Conservation (phyloP, 2,888 invertebrate species). For the Physocephala rufipes region DNA sequence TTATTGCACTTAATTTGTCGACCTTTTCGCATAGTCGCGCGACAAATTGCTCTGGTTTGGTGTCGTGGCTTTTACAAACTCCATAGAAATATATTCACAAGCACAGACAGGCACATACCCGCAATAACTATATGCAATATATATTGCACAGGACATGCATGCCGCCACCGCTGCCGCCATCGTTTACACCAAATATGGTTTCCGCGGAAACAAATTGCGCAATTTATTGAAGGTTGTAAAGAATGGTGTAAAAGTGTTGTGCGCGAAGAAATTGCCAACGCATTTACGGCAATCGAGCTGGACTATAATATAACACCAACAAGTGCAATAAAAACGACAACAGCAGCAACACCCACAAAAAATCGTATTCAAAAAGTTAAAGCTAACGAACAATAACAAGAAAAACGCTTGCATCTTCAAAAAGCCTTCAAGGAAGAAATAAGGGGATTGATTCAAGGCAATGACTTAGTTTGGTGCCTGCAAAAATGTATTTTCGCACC, state of each 20-base stretch:
- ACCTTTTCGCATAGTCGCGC: slow-evolving; percentile 34
- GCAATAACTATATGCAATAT: neutral
- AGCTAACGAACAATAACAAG: neutral
- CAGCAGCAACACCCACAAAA: neutral
- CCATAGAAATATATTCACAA: neutral
- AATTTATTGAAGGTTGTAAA: slow-evolving; percentile 61
- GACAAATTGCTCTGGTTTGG: slow-evolving; percentile 40
- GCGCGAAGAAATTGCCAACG: slow-evolving; percentile 46
- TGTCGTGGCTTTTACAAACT: slow-evolving; percentile 11
- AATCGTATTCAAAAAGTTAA: neutral
- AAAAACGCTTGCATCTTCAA: neutral
- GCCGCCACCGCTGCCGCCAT: neutral
- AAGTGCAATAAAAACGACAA: no score
- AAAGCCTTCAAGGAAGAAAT: slow-evolving; percentile 9
- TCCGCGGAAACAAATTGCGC: slow-evolving; percentile 57
- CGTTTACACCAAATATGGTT: slow-evolving; percentile 32
- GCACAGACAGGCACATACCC: neutral
- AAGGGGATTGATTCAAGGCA: no score
- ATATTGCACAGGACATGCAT: neutral
- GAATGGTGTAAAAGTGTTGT: slow-evolving; percentile 55
- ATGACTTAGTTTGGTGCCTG: no score
- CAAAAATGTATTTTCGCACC: no score
- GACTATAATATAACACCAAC: no score
- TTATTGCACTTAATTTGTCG: slow-evolving; percentile 36
- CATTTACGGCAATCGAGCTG: slow-evolving; percentile 23